phyloP scores from a whole-genome alignment of 2,113 vertebrate species.

The Amazona guildingii region DNA sequence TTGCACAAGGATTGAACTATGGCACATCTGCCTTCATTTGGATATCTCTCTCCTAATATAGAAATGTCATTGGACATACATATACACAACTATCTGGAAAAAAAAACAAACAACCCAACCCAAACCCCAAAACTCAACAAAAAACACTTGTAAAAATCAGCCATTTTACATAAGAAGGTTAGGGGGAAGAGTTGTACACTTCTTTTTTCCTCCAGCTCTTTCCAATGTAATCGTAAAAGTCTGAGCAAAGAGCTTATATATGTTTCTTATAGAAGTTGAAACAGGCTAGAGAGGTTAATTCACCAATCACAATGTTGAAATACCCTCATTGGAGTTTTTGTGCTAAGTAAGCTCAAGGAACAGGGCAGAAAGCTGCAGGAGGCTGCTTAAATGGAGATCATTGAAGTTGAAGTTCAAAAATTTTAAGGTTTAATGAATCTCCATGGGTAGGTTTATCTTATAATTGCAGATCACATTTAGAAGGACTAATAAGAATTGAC shows the following conservation, averaged over 20 bases:
- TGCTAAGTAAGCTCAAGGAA: conserved; percentile 1
- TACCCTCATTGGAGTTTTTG: not conserved
- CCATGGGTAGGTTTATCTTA: conserved; percentile 67
- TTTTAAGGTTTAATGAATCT: conserved; percentile 66
- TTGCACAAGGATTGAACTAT: not conserved
- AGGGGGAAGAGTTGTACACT: not conserved
- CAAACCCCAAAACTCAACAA: not conserved
- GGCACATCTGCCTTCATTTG: not conserved
- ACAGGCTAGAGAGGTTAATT: not conserved
- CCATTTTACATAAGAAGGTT: not conserved
- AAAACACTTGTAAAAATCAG: not conserved
- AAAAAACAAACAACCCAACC: not conserved
- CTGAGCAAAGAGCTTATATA: not conserved
- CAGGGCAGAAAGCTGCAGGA: conserved; percentile 27
- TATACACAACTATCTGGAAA: not conserved
- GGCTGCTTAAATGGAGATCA: conserved; percentile 15
- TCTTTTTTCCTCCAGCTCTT: fast-evolving
- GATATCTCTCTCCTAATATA: not conserved
- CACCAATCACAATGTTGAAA: not conserved
- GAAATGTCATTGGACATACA: not conserved
- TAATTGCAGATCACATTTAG: conserved; percentile 71
- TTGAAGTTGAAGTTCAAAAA: conserved; percentile 65
- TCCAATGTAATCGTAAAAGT: not conserved
- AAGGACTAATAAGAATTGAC: conserved; percentile 63
- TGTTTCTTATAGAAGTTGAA: not conserved